phyloP scores from a whole-genome alignment of 1,140 invertebrate species.

The Hyles euphorbiae region DNA sequence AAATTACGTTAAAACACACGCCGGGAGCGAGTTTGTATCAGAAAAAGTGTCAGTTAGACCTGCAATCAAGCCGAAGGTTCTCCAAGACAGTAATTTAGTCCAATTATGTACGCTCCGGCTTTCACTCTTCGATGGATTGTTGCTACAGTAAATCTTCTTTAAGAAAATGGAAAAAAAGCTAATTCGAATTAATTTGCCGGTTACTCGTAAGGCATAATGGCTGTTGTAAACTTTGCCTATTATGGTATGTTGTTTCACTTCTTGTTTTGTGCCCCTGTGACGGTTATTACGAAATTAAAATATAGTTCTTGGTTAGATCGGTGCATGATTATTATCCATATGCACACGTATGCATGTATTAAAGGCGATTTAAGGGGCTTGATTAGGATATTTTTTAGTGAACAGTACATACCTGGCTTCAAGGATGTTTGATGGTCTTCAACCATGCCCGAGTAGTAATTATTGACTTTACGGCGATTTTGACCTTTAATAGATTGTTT shows the following conservation, averaged over 20 bases:
- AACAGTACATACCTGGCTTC: no score
- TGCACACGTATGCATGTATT: no score
- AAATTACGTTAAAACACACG: no score
- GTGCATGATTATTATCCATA: no score
- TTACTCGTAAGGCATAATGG: conserved; percentile 1
- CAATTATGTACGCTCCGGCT: conserved; percentile 26
- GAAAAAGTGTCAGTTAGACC: conserved; percentile 20
- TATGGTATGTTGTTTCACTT: conserved; percentile 11
- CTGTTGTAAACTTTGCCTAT: conserved; percentile 14
- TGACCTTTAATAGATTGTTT: no score
- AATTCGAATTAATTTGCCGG: conserved; percentile 2
- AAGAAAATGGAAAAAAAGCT: conserved; percentile 20
- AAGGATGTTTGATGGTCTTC: no score
- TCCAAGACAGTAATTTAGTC: conserved; percentile 27
- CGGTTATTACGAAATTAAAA: conserved; percentile 14
- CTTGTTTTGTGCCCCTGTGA: conserved; percentile 13
- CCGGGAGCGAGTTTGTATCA: conserved; percentile 14
- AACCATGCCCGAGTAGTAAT: no score
- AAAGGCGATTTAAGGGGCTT: no score
- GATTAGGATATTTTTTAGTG: no score
- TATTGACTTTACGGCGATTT: no score
- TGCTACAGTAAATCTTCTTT: conserved; percentile 19
- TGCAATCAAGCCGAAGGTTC: conserved; percentile 18
- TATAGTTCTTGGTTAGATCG: conserved; percentile 8
- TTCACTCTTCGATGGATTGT: conserved; percentile 20